These are phyloP conservation scores for Octodonta nipae DNA, from an alignment of 2,888 invertebrate genomes.

Conservation along the genomic window DNA sequence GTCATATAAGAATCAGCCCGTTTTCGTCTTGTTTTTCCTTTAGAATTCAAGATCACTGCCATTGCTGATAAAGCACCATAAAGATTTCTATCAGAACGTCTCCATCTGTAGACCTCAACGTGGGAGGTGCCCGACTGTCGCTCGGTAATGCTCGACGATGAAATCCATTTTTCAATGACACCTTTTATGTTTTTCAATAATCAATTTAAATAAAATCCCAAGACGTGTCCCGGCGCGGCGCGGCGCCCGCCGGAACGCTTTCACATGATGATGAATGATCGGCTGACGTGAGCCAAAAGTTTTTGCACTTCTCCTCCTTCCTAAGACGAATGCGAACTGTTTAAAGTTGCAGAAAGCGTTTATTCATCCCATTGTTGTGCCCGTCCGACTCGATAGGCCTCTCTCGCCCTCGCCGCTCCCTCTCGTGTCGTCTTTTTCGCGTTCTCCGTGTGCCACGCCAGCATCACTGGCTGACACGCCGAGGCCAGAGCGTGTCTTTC, in stretches of 20 bases:
- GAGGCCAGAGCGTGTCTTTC: too few relatives aligned
- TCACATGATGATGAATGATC: constrained; percentile 29
- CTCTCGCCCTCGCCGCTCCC: constrained; percentile 4
- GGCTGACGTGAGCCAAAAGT: constrained; percentile 28
- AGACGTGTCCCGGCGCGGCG: constrained; percentile 6
- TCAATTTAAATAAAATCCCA: constrained; percentile 31
- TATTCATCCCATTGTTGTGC: constrained; percentile 23
- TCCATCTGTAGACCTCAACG: too few relatives aligned
- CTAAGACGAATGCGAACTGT: constrained; percentile 26
- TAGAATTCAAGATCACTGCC: too few relatives aligned
- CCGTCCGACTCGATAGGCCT: constrained; percentile 3
- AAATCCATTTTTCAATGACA: constrained; percentile 31
- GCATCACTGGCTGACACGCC: too few relatives aligned
- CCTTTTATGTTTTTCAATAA: constrained; percentile 32
- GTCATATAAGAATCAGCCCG: too few relatives aligned
- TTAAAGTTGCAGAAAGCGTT: constrained; percentile 24
- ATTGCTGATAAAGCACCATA: too few relatives aligned
- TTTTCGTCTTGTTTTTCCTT: too few relatives aligned
- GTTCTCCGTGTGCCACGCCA: too few relatives aligned
- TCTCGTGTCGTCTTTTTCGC: too few relatives aligned
- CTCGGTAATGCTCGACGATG: constrained; percentile 23
- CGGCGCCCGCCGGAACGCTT: constrained; percentile 20
- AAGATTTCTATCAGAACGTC: too few relatives aligned
- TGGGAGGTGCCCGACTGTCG: constrained; percentile 19
- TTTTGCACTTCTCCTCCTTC: constrained; percentile 18